phyloP scores from a whole-genome alignment of 2,888 invertebrate species.

The Fabriciana adippe region DNA sequence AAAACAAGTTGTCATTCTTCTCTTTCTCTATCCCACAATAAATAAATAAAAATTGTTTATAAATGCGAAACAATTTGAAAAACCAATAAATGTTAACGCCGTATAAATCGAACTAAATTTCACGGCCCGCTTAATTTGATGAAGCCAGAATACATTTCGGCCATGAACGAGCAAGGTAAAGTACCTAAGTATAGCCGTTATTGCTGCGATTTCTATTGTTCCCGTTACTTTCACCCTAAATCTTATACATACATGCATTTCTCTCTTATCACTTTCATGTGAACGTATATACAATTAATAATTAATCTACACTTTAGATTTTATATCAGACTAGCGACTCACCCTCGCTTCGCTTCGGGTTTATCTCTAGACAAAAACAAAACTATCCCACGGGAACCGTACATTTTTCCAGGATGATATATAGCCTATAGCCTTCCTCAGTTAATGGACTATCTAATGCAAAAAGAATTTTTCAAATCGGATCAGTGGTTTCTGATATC shows the following conservation, averaged over 20 bases:
- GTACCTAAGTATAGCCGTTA: slow-evolving; percentile 42
- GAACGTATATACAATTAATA: neutral
- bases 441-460: too few species aligned
- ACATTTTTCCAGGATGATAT: too few species aligned
- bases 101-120: slow-evolving; percentile 50
- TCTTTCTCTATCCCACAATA: too few species aligned
- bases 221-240: slow-evolving; percentile 68
- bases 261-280: slow-evolving; percentile 8
- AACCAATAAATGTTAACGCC: slow-evolving; percentile 39
- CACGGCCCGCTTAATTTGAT: slow-evolving; percentile 55
- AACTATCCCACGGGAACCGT: too few species aligned
- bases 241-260: neutral
- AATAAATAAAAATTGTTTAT: neutral
- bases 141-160: slow-evolving; percentile 44
- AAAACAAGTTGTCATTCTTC: neutral
- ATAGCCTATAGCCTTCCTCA: too few species aligned
- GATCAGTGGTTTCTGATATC: too few species aligned
- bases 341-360: too few species aligned
- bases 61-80: slow-evolving; percentile 25
- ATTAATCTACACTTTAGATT: too few species aligned
- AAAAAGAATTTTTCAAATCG: too few species aligned
- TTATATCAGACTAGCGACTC: too few species aligned
- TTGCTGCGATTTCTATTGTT: slow-evolving; percentile 62
- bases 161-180: slow-evolving; percentile 26
- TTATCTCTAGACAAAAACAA: too few species aligned